These are phyloP conservation scores for Chrysopilus asiliformis DNA, from an alignment of 2,888 invertebrate genomes.

Conservation along the genomic window DNA sequence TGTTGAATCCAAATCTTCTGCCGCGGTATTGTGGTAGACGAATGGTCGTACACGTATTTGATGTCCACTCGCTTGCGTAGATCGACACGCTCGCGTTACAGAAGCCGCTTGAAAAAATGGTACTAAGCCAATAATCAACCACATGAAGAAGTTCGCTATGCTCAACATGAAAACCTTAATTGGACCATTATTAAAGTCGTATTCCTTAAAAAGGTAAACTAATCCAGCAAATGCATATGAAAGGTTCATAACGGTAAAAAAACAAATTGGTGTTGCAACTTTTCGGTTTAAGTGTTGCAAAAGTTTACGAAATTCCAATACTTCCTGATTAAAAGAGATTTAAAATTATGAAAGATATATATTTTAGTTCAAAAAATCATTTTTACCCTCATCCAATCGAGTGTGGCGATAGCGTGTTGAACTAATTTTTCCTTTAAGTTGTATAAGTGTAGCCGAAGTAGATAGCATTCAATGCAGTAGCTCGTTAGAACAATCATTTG, in stretches of 20 bases:
- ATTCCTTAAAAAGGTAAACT: constrained; percentile 51
- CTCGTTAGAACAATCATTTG: constrained; percentile 72
- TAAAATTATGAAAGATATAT: no score
- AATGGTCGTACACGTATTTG: constrained; percentile 66
- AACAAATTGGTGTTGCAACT: constrained; percentile 59
- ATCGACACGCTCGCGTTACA: constrained; percentile 55
- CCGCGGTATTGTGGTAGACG: constrained; percentile 63
- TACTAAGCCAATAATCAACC: constrained; percentile 26
- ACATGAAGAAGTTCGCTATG: constrained; percentile 42
- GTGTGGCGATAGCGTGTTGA: constrained; percentile 54
- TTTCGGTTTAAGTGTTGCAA: constrained; percentile 64
- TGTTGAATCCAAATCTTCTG: constrained; percentile 61
- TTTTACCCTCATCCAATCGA: constrained; percentile 66
- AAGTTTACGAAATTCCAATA: constrained; percentile 64
- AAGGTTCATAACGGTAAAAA: constrained; percentile 61
- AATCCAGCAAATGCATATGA: constrained; percentile 58
- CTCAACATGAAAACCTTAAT: constrained; percentile 50
- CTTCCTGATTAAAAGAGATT: constrained; percentile 49
- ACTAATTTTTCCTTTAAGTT: constrained; percentile 58
- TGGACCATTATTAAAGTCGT: constrained; percentile 41
- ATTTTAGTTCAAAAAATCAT: no score
- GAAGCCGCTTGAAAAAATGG: constrained; percentile 53
- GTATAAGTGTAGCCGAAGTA: constrained; percentile 58
- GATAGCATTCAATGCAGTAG: constrained; percentile 69
- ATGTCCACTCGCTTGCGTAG: constrained; percentile 61